phyloP scores from a whole-genome alignment of 2,888 invertebrate species.

The Odontocolon sp. region DNA sequence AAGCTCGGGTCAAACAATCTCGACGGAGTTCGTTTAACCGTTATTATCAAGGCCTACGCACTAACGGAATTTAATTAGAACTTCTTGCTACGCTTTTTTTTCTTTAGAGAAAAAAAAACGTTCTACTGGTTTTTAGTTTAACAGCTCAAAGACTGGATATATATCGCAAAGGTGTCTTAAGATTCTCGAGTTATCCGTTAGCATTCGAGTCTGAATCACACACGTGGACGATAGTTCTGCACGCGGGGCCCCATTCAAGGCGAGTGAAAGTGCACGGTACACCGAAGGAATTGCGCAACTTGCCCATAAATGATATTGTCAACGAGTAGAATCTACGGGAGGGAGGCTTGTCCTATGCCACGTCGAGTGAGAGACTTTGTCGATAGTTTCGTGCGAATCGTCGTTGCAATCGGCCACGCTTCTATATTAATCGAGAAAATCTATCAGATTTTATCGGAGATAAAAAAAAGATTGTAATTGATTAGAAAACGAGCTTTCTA shows the following conservation, averaged over 20 bases:
- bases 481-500: not conserved
- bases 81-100: not conserved
- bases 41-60: too few relatives aligned
- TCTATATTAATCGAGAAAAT: not conserved
- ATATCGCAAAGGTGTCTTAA: not conserved
- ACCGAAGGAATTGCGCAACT: constrained; percentile 75
- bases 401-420: constrained; percentile 35
- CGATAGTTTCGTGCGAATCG: constrained; percentile 51
- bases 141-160: not conserved
- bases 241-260: constrained; percentile 65
- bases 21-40: too few relatives aligned
- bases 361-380: constrained; percentile 11
- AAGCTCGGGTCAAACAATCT: too few relatives aligned
- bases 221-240: constrained; percentile 69
- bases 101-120: not conserved
- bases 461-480: too few relatives aligned
- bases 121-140: not conserved
- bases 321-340: constrained; percentile 56
- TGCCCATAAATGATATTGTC: constrained; percentile 79
- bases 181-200: constrained; percentile 47
- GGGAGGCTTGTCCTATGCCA: constrained; percentile 44
- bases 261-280: constrained; percentile 78
- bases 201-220: constrained; percentile 50
- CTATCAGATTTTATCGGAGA: not conserved
- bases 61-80: constrained; percentile 7